These are phyloP conservation scores for Brenthis hecate DNA, from an alignment of 2,888 invertebrate genomes.

Conservation along the genomic window DNA sequence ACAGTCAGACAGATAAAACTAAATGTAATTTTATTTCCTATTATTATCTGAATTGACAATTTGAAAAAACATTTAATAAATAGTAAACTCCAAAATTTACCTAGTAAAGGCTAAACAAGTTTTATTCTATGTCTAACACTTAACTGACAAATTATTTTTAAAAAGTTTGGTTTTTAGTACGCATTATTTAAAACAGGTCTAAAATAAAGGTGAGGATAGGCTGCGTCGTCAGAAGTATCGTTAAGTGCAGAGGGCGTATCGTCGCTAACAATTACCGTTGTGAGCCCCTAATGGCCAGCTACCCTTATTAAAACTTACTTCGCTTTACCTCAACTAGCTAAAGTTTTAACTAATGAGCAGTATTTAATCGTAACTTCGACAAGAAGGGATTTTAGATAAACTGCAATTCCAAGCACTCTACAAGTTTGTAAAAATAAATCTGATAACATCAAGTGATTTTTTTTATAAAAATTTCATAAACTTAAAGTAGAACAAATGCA, in stretches of 20 bases:
- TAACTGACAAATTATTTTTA: not conserved
- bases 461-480: too few species aligned
- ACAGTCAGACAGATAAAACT: too few species aligned
- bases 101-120: not conserved
- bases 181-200: constrained; percentile 5
- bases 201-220: constrained; percentile 9
- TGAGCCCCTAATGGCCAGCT: constrained; percentile 71
- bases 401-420: not conserved
- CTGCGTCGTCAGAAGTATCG: constrained; percentile 41
- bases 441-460: too few species aligned
- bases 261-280: constrained; percentile 63
- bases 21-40: too few species aligned
- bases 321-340: constrained; percentile 52
- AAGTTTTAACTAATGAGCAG: constrained; percentile 73
- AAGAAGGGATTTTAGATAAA: constrained; percentile 26
- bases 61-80: too few species aligned
- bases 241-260: constrained; percentile 41
- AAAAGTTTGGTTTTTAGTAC: not conserved
- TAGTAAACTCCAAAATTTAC: too few species aligned
- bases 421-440: too few species aligned
- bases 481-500: too few species aligned
- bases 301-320: constrained; percentile 77
- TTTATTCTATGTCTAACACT: not conserved
- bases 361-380: constrained; percentile 70
- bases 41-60: too few species aligned